Evolutionary conservation across 1,140 invertebrate genomes (phyloP), one percentile per base, ranked within the genome.

Genomic region (Zaprionus tsacasi): DNA sequence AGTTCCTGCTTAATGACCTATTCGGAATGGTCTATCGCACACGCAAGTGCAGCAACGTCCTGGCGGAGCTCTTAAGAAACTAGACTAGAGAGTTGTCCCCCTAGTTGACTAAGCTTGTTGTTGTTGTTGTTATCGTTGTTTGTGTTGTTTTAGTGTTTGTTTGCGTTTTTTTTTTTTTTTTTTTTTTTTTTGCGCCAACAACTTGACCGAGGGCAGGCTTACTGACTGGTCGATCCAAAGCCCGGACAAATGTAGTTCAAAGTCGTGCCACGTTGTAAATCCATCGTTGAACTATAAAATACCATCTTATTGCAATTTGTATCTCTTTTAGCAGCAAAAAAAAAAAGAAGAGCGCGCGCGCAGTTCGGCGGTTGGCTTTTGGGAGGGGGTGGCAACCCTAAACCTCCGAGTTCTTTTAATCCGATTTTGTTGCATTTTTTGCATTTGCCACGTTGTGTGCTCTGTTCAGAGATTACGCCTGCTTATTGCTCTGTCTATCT

Each of bases 231-330:
- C 55, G 66, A 43, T 52, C 63, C 69, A 67, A 70, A 45, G n/a
- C 70, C 67, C 50, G 61, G 66, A 64, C 71, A 89, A 89, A 89
- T 90, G 81, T 89, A 89, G 86, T 90, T 89, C 86, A 90, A 90
- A 90, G 86, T 89, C 86, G 86, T 75, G 72, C 86, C 77, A 90
- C 81, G 90, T 90, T 76, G 86, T 90, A 89, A 89, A 90, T 89
- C 86, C 86, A 86, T 86, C 82, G 86, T 86, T 90, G 76, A 90
- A 89, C 86, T 88, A 90, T 88, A 90, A 90, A 86, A 86, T 82
- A 82, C 81, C 76, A 61, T 82, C 79, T 90, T 87, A 75, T 78
- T 90, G 79, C 79, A 82, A 86, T 90, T 90, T 86, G 79, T 82
- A 90, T 79, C 86, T 90, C 73, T 82, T 81, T 89, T 82, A 69